These are phyloP conservation scores for Hirudo medicinalis DNA, from an alignment of 1,140 invertebrate species.

Conservation along the genomic window DNA sequence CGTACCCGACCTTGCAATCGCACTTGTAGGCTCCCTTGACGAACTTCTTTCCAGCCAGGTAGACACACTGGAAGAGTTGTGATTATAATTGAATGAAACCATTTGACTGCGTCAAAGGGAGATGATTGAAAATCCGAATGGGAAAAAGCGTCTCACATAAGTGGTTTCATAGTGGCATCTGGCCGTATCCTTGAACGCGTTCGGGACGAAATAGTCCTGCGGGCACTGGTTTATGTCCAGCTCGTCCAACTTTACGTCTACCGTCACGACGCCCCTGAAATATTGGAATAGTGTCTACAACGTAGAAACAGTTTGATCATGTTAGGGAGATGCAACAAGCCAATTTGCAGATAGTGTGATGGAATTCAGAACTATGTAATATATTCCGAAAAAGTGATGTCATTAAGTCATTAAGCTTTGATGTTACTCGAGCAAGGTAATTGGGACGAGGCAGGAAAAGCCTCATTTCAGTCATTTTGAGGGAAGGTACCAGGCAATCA, in stretches of 20 bases:
- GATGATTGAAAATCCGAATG: background rate
- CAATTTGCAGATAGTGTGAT: too few species aligned
- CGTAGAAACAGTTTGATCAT: too few species aligned
- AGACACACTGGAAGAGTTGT: conserved; percentile 5
- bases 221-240: conserved; percentile 91
- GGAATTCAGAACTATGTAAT: too few species aligned
- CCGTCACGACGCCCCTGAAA: conserved; percentile 78
- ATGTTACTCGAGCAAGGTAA: too few species aligned
- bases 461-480: too few species aligned
- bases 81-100: background rate
- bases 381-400: too few species aligned
- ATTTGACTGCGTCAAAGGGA: too few species aligned
- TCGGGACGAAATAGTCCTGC: conserved; percentile 64
- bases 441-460: too few species aligned
- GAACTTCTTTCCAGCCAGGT: conserved; percentile 58
- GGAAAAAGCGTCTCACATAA: conserved; percentile 60
- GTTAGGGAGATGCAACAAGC: too few species aligned
- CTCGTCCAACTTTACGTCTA: conserved; percentile 75
- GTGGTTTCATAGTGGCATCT: conserved; percentile 81
- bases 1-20: conserved; percentile 88
- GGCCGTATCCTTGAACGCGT: conserved; percentile 87
- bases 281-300: background rate
- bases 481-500: too few species aligned
- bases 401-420: too few species aligned
- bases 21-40: conserved; percentile 93